Conservation (phyloP, 2,888 invertebrate genomes). For the Belgica antarctica region DNA sequence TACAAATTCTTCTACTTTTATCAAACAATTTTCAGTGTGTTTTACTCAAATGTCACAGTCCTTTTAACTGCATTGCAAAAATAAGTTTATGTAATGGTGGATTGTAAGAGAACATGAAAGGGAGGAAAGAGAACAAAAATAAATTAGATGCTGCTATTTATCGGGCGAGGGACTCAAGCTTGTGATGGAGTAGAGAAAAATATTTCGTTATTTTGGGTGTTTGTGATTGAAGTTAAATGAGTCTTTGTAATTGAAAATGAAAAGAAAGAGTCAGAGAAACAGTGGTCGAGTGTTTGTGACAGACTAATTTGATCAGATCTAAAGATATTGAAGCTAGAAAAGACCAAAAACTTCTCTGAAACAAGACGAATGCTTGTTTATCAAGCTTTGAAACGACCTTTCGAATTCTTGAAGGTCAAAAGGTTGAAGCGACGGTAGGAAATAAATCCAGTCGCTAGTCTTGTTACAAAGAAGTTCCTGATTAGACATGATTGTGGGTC, state of each 20-base stretch:
- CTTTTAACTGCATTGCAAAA: slow-evolving; percentile 33
- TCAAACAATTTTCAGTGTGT: neutral
- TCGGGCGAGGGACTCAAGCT: neutral
- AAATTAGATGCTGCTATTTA: slow-evolving; percentile 19
- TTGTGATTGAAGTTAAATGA: neutral
- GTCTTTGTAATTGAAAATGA: too few relatives aligned
- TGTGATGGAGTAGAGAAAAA: neutral
- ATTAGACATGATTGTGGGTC: too few relatives aligned
- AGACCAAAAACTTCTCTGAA: too few relatives aligned
- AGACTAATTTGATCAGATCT: too few relatives aligned
- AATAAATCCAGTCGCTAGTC: too few relatives aligned
- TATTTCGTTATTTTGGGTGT: neutral
- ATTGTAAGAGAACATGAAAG: slow-evolving; percentile 18
- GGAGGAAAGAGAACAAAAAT: slow-evolving; percentile 22
- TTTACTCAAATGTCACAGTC: slow-evolving; percentile 38
- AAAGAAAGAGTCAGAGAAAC: neutral
- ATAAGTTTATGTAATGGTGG: neutral
- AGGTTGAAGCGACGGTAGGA: too few relatives aligned
- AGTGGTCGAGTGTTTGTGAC: neutral
- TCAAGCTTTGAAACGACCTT: too few relatives aligned
- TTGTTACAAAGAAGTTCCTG: too few relatives aligned
- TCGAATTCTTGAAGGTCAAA: too few relatives aligned
- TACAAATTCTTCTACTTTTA: neutral
- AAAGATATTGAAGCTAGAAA: too few relatives aligned
- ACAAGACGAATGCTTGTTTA: too few relatives aligned